Conservation (phyloP, 2,797 vertebrate genomes). For the Notoglanidium macrostoma region DNA sequence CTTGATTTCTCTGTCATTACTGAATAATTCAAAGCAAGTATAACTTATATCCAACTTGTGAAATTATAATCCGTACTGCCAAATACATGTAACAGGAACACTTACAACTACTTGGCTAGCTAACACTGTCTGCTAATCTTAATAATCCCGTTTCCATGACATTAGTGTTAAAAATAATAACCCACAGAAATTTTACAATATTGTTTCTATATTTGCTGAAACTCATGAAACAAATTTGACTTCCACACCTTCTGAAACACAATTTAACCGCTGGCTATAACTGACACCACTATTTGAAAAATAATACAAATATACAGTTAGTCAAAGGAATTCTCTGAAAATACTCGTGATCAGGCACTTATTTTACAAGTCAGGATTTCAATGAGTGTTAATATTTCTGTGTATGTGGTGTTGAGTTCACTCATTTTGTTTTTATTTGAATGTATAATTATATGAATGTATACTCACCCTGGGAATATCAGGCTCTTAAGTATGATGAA, state of each 20-base stretch:
- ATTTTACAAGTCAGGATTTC: neutral
- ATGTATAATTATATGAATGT: slow-evolving; percentile 16
- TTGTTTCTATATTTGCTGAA: neutral
- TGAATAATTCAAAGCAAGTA: neutral
- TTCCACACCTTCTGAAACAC: neutral
- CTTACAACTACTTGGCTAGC: neutral
- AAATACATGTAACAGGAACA: neutral
- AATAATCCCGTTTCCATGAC: neutral
- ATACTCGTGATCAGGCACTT: neutral
- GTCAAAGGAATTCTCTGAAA: neutral
- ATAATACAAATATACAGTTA: neutral
- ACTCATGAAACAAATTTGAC: neutral
- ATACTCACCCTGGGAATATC: slow-evolving; percentile 16
- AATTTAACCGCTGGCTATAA: neutral
- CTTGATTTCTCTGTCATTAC: neutral
- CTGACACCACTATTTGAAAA: neutral
- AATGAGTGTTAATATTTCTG: neutral
- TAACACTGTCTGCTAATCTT: neutral
- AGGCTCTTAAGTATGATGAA: slow-evolving; percentile 57
- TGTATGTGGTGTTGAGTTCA: neutral
- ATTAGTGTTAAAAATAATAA: neutral
- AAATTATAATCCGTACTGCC: slow-evolving; percentile 4
- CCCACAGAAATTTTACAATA: neutral
- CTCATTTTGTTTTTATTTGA: neutral
- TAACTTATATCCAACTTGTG: neutral